Conservation (phyloP, 1,140 invertebrate genomes). For the Condylostylus longicornis region DNA sequence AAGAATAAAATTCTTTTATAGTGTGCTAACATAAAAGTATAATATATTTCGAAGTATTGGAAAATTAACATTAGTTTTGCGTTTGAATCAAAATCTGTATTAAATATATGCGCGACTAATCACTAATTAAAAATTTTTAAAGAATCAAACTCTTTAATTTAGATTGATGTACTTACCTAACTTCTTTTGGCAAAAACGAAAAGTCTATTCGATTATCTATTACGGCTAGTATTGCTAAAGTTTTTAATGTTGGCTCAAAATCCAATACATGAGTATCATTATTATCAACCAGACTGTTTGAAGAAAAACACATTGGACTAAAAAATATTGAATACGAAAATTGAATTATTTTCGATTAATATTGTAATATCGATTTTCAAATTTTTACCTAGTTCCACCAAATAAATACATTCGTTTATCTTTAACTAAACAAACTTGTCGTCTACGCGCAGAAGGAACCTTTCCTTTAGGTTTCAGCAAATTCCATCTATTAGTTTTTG, state of each 20-base stretch:
- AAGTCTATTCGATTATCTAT: conserved; percentile 46
- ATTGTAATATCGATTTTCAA: no score
- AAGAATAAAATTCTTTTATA: conserved; percentile 8
- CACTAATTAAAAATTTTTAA: conserved; percentile 1
- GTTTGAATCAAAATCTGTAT: not conserved
- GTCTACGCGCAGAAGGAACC: conserved; percentile 50
- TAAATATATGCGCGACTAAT: not conserved
- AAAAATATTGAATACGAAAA: conserved; percentile 3
- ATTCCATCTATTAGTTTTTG: conserved; percentile 45
- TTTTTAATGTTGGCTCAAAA: conserved; percentile 54
- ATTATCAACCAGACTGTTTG: conserved; percentile 47
- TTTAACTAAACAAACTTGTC: conserved; percentile 63
- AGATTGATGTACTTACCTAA: conserved; percentile 34
- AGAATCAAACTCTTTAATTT: conserved; percentile 1
- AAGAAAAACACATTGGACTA: conserved; percentile 3
- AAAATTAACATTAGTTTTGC: not conserved
- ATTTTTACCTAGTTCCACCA: conserved; percentile 61
- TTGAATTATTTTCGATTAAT: not conserved
- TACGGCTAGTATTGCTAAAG: conserved; percentile 46
- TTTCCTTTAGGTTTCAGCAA: conserved; percentile 40
- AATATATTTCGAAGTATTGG: no score
- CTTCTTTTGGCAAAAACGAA: conserved; percentile 41
- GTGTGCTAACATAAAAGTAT: no score
- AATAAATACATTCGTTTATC: conserved; percentile 61
- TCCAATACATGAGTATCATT: conserved; percentile 64